Evolutionary conservation across 2,797 vertebrate genomes (phyloP), one percentile per base, ranked within the genome.

Genomic region (Typhlichthys eigenmanni): DNA sequence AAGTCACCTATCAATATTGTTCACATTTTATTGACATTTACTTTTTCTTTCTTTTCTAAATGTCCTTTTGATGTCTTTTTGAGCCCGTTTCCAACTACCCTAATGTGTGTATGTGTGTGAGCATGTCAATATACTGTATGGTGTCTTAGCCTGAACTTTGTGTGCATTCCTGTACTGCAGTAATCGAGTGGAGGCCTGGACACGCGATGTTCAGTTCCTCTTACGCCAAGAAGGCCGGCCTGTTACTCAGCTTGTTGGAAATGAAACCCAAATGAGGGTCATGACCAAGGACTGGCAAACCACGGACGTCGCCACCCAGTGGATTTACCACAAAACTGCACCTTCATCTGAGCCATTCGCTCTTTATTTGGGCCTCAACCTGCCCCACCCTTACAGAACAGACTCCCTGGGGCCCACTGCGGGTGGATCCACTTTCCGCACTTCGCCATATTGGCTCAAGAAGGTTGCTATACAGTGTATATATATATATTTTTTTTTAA

Each of bases 101-200:
- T 51, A 8, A 8, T 62, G 9, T 11, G 1, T 53, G 48, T 34
- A 48, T 65, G 51, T 52, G 7, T 43, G 7, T 58, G 13, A 14
- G 4, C 19, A 19, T 54, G 50, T 52, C 14, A 2, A 3, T 29
- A 12, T 50, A 47, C 12, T 29, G 24, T 29, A 4, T 13, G 7
- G 13, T 32, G 2, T 49, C 2, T 12, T 12, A 17, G 32, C 17
- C 13, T 62, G 34, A 5, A 24, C 29, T 16, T n/a, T 63, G 45
- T 11, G 8, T 55, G 1, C 52, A 4, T 56, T 47, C 43, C 11
- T 61, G 50, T 63, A 2, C 19, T 58, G 8, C 60, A 99, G 98
- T 82, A 98, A 99, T 77, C 95, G 96, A 5, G 94, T 98, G 50
- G 98, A 98, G 85, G 97, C 97, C 9, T 99, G 98, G 96, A 97